Evolutionary conservation across 1,140 invertebrate species (phyloP), one percentile per base, ranked within the genome.

Genomic region (Meloidogyne hapla): DNA sequence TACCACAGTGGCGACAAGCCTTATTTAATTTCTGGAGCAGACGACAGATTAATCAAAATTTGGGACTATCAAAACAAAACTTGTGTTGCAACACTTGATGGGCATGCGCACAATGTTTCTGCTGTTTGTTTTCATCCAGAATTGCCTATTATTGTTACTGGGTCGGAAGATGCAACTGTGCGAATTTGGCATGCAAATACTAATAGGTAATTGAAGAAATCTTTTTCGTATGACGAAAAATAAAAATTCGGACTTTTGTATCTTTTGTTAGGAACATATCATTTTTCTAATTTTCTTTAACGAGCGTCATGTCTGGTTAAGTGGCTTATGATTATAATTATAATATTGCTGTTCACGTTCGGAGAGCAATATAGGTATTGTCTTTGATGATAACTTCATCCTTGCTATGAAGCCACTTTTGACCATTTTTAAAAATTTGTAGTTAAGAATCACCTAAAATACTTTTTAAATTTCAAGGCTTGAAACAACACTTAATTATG

Each of bases 1-100:
- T 99, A 98, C 87, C 93, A 97, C 87, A 95, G 94, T n/a, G 96
- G 94, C n/a, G 97, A 99, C 85, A 99, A 99, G 85, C 97, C 97
- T 0, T 99, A 99, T 88, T 90, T 99, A 25, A 98, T 99, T 84
- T 99, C 96, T 72, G 97, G 96, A 21, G 96, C 96, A 65, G 97
- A 99, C 88, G 97, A 99, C 88, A 91, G 93, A 63, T 90, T 94
- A 1, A 94, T 98, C 0, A 99, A 98, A 89, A 98, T 99, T 80
- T 99, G 97, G 97, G 97, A 99, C 88, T 99, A 99, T 88, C 91
- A 91, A 87, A 99, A 98, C 88, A 99, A 99, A 89, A 98, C 95
- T 0, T 99, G 96, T 89, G 96, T 99, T 0, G 96, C 99, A 87
- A 99, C 96, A 0, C 88, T 99, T 25, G 95, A 98, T 88, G 96